Percentiles rank a stretch among this genome's conserved stretches.
Conservation (phyloP, 2,888 invertebrate species). For the Exephanes ischioxanthus region DNA sequence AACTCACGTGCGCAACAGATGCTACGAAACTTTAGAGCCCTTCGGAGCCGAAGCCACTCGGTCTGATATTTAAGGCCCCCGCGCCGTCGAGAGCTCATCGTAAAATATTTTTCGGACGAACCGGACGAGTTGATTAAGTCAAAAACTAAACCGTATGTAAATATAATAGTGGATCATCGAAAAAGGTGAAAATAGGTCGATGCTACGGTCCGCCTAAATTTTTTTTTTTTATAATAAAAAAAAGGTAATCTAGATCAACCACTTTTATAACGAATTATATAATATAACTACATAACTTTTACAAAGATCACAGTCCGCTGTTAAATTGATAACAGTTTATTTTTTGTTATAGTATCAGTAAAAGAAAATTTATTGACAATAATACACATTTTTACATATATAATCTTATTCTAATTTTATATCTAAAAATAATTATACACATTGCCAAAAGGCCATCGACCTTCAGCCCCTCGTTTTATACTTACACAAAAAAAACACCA, state of each 20-base stretch:
- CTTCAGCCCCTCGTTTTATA: too few relatives aligned
- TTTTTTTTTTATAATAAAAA: too few relatives aligned
- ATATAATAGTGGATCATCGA: background rate
- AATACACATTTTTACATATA: too few relatives aligned
- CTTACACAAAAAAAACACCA: too few relatives aligned
- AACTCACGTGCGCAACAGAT: conserved; percentile 80
- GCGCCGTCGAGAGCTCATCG: background rate
- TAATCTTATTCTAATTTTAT: too few relatives aligned
- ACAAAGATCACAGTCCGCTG: too few relatives aligned
- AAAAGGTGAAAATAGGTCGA: background rate
- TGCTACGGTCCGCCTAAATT: too few relatives aligned
- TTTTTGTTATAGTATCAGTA: background rate
- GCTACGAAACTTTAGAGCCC: conserved; percentile 69
- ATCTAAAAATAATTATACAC: too few relatives aligned
- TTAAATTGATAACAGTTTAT: too few relatives aligned
- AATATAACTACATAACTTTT: too few relatives aligned
- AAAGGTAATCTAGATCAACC: background rate
- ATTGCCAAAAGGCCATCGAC: too few relatives aligned
- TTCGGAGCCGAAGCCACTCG: conserved; percentile 53
- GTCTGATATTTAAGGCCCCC: conserved; percentile 67
- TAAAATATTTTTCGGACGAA: conserved; percentile 6
- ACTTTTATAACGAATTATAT: background rate
- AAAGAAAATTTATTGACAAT: too few relatives aligned
- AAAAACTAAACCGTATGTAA: background rate
- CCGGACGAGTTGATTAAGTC: conserved; percentile 37